phyloP scores from a whole-genome alignment of 2,888 invertebrate species.

The Bellardia bayeri region DNA sequence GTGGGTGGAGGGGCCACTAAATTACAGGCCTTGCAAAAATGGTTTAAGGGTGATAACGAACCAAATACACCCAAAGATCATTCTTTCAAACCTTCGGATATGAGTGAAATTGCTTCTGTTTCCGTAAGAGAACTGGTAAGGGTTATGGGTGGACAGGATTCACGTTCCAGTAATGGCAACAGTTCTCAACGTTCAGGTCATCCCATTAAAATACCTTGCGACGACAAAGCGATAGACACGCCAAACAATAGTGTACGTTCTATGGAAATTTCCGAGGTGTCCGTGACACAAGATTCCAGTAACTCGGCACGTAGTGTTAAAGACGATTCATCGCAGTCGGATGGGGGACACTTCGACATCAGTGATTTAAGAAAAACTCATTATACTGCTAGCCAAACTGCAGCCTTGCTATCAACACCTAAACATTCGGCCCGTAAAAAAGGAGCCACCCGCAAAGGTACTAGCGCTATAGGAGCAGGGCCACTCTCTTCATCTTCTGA shows the following conservation, averaged over 20 bases:
- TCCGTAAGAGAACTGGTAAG: conserved; percentile 90
- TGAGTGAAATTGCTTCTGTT: conserved; percentile 83
- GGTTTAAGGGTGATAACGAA: conserved; percentile 84
- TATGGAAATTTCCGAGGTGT: conserved; percentile 85
- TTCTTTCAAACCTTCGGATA: conserved; percentile 80
- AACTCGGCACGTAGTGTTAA: conserved; percentile 85
- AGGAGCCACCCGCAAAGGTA: conserved; percentile 40
- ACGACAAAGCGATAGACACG: conserved; percentile 80
- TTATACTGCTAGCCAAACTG: conserved; percentile 84
- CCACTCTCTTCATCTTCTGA: conserved; percentile 53
- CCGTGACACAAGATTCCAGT: conserved; percentile 87
- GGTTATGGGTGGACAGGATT: conserved; percentile 88
- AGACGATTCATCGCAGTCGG: conserved; percentile 71
- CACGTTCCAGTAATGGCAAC: conserved; percentile 90
- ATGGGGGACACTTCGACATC: conserved; percentile 77
- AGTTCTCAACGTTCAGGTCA: conserved; percentile 87
- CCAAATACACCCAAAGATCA: conserved; percentile 76
- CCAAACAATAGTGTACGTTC: conserved; percentile 78
- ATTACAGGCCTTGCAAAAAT: conserved; percentile 84
- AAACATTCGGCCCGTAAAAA: conserved; percentile 80
- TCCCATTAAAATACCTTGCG: conserved; percentile 86
- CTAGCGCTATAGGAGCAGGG: conserved; percentile 1
- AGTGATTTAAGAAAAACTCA: conserved; percentile 84
- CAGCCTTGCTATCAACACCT: conserved; percentile 82
- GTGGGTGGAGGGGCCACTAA: conserved; percentile 84